phyloP scores from a whole-genome alignment of 2,113 vertebrate genomes.

The Grus americana region DNA sequence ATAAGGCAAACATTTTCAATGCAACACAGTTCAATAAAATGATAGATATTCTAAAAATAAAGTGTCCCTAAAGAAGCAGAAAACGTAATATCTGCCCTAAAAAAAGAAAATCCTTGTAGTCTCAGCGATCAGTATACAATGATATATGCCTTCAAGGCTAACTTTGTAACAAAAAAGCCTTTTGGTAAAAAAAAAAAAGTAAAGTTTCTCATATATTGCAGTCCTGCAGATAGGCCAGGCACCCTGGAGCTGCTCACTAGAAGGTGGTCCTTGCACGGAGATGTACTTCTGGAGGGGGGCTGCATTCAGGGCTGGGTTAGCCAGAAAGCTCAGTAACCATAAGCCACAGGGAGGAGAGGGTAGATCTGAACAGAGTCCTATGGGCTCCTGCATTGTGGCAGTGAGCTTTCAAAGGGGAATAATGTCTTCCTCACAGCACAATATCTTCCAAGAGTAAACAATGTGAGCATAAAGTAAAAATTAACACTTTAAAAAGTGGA shows the following conservation, averaged over 20 bases:
- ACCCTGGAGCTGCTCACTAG: neutral
- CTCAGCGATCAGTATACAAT: neutral
- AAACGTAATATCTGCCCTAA: neutral
- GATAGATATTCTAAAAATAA: slow-evolving; percentile 50
- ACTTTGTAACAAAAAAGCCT: neutral
- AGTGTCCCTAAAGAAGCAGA: slow-evolving; percentile 7
- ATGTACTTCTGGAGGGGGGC: neutral
- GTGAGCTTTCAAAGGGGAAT: neutral
- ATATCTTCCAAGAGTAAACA: neutral
- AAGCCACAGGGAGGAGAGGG: fast-evolving
- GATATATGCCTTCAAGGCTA: neutral
- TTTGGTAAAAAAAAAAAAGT: neutral
- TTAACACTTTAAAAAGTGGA: neutral
- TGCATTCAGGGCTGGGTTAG: too few species aligned
- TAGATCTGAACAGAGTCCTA: neutral
- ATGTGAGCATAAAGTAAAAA: neutral
- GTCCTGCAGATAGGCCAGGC: neutral
- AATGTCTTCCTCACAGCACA: neutral
- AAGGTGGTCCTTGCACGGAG: neutral
- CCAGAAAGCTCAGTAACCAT: neutral
- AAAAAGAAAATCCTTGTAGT: neutral
- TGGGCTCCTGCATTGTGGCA: fast-evolving
- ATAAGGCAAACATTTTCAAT: slow-evolving; percentile 23
- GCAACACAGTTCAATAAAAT: slow-evolving; percentile 33
- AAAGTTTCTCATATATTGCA: neutral